These are phyloP conservation scores for Tachyglossus aculeatus DNA, from an alignment of 2,797 vertebrate genomes.

Conservation along the genomic window DNA sequence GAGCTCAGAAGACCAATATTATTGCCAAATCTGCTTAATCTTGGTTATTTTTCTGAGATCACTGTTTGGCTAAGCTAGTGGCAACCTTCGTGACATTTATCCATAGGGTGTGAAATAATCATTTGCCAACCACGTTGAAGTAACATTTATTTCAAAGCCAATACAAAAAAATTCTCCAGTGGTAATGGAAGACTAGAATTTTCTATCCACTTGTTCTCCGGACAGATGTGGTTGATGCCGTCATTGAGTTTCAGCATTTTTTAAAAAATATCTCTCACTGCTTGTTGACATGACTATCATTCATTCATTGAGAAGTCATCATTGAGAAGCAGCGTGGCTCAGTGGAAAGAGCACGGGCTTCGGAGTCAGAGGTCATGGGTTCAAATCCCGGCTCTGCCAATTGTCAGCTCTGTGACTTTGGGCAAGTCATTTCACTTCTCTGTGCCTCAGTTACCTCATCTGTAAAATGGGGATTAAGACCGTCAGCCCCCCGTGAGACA, in stretches of 20 bases:
- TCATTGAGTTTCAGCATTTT: slow-evolving; percentile 40
- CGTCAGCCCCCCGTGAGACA: too few species aligned
- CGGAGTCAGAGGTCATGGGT: too few species aligned
- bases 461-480: too few species aligned
- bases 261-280: slow-evolving; percentile 65
- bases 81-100: slow-evolving; percentile 49
- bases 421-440: too few species aligned
- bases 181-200: slow-evolving; percentile 69
- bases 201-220: slow-evolving; percentile 62
- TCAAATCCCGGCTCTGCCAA: too few species aligned
- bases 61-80: slow-evolving; percentile 29
- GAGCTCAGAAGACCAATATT: background rate
- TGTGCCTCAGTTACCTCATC: too few species aligned
- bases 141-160: slow-evolving; percentile 65
- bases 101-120: slow-evolving; percentile 24
- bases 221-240: slow-evolving; percentile 67
- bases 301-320: too few species aligned
- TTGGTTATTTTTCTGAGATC: slow-evolving; percentile 29
- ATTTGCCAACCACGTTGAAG: slow-evolving; percentile 67
- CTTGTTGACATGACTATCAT: too few species aligned
- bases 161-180: slow-evolving; percentile 65
- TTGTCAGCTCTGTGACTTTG: too few species aligned
- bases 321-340: too few species aligned
- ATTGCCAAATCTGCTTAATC: background rate
- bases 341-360: too few species aligned